These are phyloP conservation scores for Hesperia comma DNA, from an alignment of 2,888 invertebrate species.

Conservation along the genomic window DNA sequence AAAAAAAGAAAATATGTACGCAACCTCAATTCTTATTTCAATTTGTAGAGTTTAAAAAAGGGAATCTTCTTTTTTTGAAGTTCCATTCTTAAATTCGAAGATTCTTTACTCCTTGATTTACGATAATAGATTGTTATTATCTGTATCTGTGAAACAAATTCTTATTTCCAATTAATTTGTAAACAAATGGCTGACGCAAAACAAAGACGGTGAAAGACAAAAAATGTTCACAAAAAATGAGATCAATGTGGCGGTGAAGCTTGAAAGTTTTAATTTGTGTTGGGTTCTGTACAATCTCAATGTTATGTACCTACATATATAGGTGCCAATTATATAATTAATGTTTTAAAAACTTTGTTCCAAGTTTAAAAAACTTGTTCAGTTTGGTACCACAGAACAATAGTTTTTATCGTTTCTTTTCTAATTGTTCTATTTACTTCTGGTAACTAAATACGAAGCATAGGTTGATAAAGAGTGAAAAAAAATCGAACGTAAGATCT, in stretches of 20 bases:
- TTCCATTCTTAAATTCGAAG: background rate
- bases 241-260: conserved; percentile 30
- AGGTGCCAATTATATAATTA: too few species aligned
- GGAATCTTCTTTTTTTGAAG: too few species aligned
- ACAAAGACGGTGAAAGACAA: conserved; percentile 50
- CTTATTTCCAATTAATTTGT: conserved; percentile 66
- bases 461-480: too few species aligned
- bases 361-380: too few species aligned
- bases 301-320: too few species aligned
- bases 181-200: conserved; percentile 59
- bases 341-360: too few species aligned
- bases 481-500: too few species aligned
- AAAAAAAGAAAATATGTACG: too few species aligned
- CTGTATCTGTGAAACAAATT: conserved; percentile 35
- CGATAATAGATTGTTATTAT: conserved; percentile 27
- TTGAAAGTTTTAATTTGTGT: background rate
- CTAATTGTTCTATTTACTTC: too few species aligned
- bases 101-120: conserved; percentile 23
- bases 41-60: background rate
- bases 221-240: conserved; percentile 41
- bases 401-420: too few species aligned
- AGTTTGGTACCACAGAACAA: too few species aligned
- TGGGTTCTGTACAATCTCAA: conserved; percentile 12
- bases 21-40: background rate
- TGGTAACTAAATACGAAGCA: too few species aligned